Conservation (phyloP, 2,888 invertebrate genomes). For the Drosophila subquinaria region DNA sequence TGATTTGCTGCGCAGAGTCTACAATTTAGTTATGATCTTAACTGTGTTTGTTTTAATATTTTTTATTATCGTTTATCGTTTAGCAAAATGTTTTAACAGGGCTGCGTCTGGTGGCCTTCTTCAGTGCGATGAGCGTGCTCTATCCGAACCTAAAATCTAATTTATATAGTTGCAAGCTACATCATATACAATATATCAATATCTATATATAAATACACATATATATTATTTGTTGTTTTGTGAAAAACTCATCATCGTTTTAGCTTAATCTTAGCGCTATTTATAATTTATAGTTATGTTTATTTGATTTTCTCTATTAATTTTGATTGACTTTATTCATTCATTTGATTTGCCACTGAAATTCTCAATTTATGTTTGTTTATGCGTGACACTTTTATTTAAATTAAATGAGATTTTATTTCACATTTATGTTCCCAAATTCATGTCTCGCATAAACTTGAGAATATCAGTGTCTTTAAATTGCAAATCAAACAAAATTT, state of each 20-base stretch:
- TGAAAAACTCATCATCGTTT: constrained; percentile 41
- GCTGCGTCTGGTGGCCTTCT: constrained; percentile 25
- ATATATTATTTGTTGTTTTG: constrained; percentile 38
- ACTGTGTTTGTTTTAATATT: constrained; percentile 35
- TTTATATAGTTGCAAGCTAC: constrained; percentile 43
- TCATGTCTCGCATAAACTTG: background rate
- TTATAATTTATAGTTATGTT: constrained; percentile 61
- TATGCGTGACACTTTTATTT: background rate
- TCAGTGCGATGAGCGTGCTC: constrained; percentile 74
- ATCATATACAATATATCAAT: constrained; percentile 12
- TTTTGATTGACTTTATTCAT: constrained; percentile 23
- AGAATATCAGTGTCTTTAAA: background rate
- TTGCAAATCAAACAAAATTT: constrained; percentile 31
- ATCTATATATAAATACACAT: constrained; percentile 7
- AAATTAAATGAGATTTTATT: background rate
- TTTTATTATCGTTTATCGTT: constrained; percentile 13
- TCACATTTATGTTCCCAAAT: background rate
- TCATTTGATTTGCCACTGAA: constrained; percentile 27
- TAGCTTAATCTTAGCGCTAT: constrained; percentile 67
- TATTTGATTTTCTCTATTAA: constrained; percentile 38
- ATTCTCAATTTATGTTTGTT: constrained; percentile 1
- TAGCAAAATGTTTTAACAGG: constrained; percentile 34
- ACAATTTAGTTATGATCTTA: constrained; percentile 50
- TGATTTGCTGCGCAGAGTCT: constrained; percentile 74
- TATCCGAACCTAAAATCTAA: constrained; percentile 47